A percentile compares a stretch with the other conserved stretches of the same genome.
phyloP scores from a whole-genome alignment of 2,113 vertebrate genomes.

The Oreocharis arfaki region DNA sequence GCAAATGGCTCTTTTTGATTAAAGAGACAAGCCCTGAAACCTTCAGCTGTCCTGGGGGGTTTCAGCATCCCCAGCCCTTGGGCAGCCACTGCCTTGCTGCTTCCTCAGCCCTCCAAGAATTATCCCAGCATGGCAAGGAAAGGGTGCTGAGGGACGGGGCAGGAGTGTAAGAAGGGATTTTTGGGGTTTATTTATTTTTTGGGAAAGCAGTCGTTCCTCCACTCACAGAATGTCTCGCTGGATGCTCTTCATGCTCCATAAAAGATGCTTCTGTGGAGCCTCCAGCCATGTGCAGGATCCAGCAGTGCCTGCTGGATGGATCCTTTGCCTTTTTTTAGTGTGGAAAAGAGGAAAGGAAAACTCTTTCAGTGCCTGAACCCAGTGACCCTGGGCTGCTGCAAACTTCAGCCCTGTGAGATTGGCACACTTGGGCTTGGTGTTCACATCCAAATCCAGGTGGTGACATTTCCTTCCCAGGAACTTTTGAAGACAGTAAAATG shows the following conservation, averaged over 20 bases:
- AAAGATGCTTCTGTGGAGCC: neutral
- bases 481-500: neutral
- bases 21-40: neutral
- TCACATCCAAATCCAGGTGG: neutral
- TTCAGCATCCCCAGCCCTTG: neutral
- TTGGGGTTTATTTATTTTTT: neutral
- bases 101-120: neutral
- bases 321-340: neutral
- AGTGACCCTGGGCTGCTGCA: neutral
- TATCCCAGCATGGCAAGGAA: neutral
- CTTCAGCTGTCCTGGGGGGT: neutral
- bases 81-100: neutral
- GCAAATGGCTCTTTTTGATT: neutral
- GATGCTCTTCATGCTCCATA: neutral
- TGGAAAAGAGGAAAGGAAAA: neutral
- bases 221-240: neutral
- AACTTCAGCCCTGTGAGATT: neutral
- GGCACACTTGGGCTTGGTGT: neutral
- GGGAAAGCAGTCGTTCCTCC: neutral
- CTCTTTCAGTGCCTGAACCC: neutral
- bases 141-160: neutral
- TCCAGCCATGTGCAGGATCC: neutral
- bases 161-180: rapidly evolving
- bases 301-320: neutral
- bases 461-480: neutral